phyloP scores from a whole-genome alignment of 2,113 vertebrate genomes.

The Coracopsis vasa region DNA sequence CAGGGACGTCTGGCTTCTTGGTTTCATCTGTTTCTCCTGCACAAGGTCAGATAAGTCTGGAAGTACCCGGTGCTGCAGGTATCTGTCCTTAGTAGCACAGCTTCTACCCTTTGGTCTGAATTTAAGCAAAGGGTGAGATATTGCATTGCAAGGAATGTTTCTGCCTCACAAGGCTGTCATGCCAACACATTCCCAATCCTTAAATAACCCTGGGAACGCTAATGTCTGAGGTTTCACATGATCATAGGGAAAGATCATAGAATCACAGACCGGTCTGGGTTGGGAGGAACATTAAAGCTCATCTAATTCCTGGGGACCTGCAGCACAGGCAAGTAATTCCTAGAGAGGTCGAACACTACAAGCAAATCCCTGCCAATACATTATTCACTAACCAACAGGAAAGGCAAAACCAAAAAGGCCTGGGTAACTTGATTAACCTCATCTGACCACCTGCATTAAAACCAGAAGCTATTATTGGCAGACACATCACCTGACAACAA shows the following conservation, averaged over 20 bases:
- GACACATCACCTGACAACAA: not conserved
- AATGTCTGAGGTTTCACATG: rapidly evolving
- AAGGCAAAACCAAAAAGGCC: not conserved
- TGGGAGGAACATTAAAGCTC: not conserved
- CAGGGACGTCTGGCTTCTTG: not conserved
- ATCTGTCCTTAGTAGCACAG: not conserved
- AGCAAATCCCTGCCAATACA: not conserved
- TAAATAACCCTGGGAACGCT: rapidly evolving
- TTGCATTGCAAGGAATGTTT: rapidly evolving
- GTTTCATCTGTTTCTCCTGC: not conserved
- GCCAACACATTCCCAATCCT: not conserved
- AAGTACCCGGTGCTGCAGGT: rapidly evolving
- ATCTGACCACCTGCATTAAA: not conserved
- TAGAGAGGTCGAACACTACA: not conserved
- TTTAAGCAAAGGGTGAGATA: not conserved
- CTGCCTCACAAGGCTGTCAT: not conserved
- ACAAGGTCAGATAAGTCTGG: not conserved
- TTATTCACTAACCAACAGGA: not conserved
- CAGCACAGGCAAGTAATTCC: not conserved
- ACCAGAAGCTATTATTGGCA: not conserved
- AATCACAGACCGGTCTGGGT: not conserved
- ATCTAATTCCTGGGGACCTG: not conserved
- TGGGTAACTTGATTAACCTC: not conserved
- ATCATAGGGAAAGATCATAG: not conserved
- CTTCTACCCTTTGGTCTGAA: not conserved